Evolutionary conservation across 2,113 vertebrate genomes (phyloP), one percentile per base, ranked within the genome.

Genomic region (Himantopus leucocephalus): DNA sequence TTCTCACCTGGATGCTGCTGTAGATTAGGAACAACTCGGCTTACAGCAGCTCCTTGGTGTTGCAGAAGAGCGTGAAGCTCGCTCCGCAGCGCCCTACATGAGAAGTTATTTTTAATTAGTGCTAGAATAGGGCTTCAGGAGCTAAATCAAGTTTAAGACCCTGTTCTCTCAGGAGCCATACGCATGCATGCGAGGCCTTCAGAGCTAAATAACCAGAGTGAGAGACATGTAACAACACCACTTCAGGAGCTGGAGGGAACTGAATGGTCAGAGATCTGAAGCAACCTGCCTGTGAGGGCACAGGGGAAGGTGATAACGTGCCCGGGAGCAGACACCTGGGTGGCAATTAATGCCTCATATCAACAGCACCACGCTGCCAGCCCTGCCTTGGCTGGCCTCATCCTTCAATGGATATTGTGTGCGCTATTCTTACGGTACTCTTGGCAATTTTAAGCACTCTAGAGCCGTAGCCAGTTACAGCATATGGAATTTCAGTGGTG

Each of bases 401-500:
- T 34, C 67, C 88, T 19, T 26, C 76, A 19, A 4, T 10, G 71
- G 48, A 23, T 39, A 3, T 30, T 11, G 32, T 17, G 29, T 78
- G 37, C 34, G 8, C 63, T 67, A 6, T 15, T 94, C 90, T 88
- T 62, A 76, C 0, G 18, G 48, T 34, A 19, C 89, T 90, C 88
- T 66, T 27, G 76, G 91, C 76, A 77, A 76, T 96, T 97, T 84
- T 63, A 67, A 89, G 75, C 17, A 13, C 75, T 75, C 29, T 5
- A 39, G 60, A 53, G 59, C 45, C 81, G 58, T 12, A 74, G 39
- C 67, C 83, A 96, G 88, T 86, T 94, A 82, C 29, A 88, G 60
- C 1, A 15, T 77, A 94, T 62, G 84, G 88, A 92, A 93, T 81
- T 78, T 68, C 84, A 92, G 79, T 83, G 92, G 85, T 96, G 96